Base-by-base conservation (phyloP, 2,888 invertebrate genomes). In the Hirtodrosophila confusa region DNA sequence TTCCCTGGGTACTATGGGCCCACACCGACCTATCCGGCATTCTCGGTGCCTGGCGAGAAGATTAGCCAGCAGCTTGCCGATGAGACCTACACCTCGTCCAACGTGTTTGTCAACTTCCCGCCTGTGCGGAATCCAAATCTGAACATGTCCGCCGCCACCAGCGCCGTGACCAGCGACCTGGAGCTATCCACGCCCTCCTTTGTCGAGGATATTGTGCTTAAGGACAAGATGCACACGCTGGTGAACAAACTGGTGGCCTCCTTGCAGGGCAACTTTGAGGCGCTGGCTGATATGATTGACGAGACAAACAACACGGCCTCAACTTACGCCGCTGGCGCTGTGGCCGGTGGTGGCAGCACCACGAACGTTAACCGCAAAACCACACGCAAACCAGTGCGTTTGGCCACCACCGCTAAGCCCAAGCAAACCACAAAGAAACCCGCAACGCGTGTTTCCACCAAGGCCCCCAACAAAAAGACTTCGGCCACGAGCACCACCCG, bases 191-290 rank as follows among this genome's bases (percentile, higher is more conserved):
- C 96, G 0, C 96, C 96, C 0, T 93, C 94, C 0, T 96, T 97
- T 90, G 92, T 94, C 9, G 96, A 96, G 88, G 96, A 97, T 80
- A 94, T 94, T 1, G 94, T 94, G 57, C 90, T 97, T 1, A 95
- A 95, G 75, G 94, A 95, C 39, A 96, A 96, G 91, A 95, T 97
- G 91, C 96, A 96, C 84, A 92, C 95, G 0, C 95, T 97, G 75
- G 97, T 97, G 0, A 95, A 95, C 82, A 96, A 96, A 90, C 95
- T 97, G 11, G 96, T 97, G 8, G 94, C 95, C 69, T 96, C 96
- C 17, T 92, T 97, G 1, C 96, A 96, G 91, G 96, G 95, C 1
- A 96, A 97, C 27, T 97, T 97, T 90, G 94, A 96, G 79, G 95
- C 95, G 50, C 90, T 97, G 9, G 95, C 95, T 76, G 96, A 96